A percentile compares a stretch with the other conserved stretches of the same genome.
Conservation (phyloP, 30 jellyfish, hydroid and myxozoan species). For the Aurelia aurita region DNA sequence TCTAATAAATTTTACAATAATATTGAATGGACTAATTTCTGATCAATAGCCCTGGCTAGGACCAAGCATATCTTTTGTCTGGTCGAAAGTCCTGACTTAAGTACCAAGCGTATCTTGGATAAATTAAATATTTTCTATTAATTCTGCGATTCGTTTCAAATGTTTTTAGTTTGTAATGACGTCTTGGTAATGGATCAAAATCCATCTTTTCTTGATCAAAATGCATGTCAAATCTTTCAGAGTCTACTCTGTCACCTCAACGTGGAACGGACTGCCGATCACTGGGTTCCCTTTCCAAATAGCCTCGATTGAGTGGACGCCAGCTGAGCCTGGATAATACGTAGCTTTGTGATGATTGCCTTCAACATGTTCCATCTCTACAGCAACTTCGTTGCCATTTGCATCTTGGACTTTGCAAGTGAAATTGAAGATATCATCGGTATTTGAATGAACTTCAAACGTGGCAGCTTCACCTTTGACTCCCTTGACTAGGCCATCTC, state of each 20-base stretch:
- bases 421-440: conserved; percentile 24
- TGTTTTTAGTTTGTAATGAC: too few relatives aligned
- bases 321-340: conserved; percentile 49
- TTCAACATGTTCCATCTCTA: conserved; percentile 29
- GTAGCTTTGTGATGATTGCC: conserved; percentile 50
- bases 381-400: conserved; percentile 71
- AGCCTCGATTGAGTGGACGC: conserved; percentile 58
- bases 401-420: conserved; percentile 53
- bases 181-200: too few relatives aligned
- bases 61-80: too few relatives aligned
- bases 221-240: too few relatives aligned
- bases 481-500: conserved; percentile 57
- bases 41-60: too few relatives aligned
- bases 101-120: too few relatives aligned
- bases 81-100: too few relatives aligned
- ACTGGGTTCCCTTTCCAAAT: conserved; percentile 46
- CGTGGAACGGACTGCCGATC: conserved; percentile 63
- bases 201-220: too few relatives aligned
- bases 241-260: conserved; percentile 8
- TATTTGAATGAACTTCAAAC: conserved; percentile 27
- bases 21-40: too few relatives aligned
- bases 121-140: too few relatives aligned
- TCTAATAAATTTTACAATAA: too few relatives aligned
- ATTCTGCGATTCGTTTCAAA: too few relatives aligned
- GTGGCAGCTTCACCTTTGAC: conserved; percentile 36